Conservation (phyloP, 2,888 invertebrate genomes). For the Rhagophthalmus giganteus region DNA sequence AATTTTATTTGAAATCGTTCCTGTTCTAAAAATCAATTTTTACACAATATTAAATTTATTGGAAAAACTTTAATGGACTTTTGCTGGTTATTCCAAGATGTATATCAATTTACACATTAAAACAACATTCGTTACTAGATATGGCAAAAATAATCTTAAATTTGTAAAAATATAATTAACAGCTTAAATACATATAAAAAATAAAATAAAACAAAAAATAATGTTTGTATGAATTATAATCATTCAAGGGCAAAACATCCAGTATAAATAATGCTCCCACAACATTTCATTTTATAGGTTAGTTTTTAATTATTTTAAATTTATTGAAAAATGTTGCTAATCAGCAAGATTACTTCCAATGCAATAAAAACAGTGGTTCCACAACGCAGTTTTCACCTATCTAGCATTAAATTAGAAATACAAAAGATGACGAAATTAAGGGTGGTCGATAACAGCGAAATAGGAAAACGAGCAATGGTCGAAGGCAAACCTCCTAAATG, state of each 20-base stretch:
- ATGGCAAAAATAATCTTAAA: too few species aligned
- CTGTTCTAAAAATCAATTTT: too few species aligned
- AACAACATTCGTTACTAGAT: too few species aligned
- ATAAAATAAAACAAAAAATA: neutral
- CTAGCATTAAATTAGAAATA: constrained; percentile 66
- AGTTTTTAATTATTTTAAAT: neutral
- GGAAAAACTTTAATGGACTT: too few species aligned
- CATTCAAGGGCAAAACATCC: too few species aligned
- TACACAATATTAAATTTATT: too few species aligned
- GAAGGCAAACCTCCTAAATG: constrained; percentile 91
- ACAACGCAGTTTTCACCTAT: constrained; percentile 62
- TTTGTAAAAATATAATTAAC: too few species aligned
- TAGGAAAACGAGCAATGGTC: constrained; percentile 93
- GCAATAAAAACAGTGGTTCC: neutral
- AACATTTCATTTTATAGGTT: neutral
- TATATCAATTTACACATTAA: too few species aligned
- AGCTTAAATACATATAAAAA: neutral
- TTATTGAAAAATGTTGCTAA: constrained; percentile 4
- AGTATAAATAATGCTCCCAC: too few species aligned
- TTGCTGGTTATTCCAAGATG: too few species aligned
- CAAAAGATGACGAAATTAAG: constrained; percentile 75
- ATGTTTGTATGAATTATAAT: neutral
- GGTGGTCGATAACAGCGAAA: constrained; percentile 95
- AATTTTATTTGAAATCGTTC: too few species aligned
- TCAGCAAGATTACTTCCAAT: constrained; percentile 3